Base-by-base conservation (phyloP, 1,140 invertebrate species). In the Zaprionus capensis region DNA sequence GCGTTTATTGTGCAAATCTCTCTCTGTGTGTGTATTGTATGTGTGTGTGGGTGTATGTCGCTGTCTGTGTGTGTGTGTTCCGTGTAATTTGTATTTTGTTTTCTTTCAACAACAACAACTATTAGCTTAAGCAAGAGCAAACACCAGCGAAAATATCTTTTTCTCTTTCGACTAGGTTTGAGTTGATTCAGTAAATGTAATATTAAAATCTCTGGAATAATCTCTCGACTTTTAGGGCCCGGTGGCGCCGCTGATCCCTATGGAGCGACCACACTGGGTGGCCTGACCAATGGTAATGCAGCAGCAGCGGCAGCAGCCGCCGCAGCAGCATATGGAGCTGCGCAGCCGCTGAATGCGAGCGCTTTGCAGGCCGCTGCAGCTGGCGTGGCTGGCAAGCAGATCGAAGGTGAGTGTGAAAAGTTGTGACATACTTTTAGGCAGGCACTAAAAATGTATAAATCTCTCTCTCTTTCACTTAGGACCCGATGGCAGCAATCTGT, bases 401-500 rank as follows among this genome's bases (percentile, higher is more conserved):
- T 92, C 61, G 92, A 92, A 71, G 92, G 92, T 92, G 51, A 82
- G 76, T 68, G 17, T n/a, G 11, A 1, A 14, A 24, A 20, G 2
- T 36, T 9, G 5, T 24, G 22, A 28, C 51, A 70, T 69, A 49
- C 24, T 59, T 56, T 44, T 41, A 51, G 59, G 22, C 41, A 15
- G 7, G 1, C 0, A 7, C 4, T 51, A n/a, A 20, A 56, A 55
- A 59, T 20, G 5, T 31, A 31, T 34, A 11, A 3, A 17, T 59
- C 26, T 22, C 3, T 83, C 91, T 93, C 9, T 93, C 6, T 26
- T 3, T 55, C 11, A 17, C 26, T 5, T 49, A 95, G 96, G 98
- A 92, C 98, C 99, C 31, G 98, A 99, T 91, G 98, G 98, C 78
- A 97, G 97, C 81, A 99, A 99, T 94, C 95, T 99, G 82, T 99